A percentile compares a stretch with the other conserved stretches of the same genome.
These are phyloP conservation scores for Nasonia vitripennis DNA, from an alignment of 1,140 invertebrate genomes.

Conservation along the genomic window DNA sequence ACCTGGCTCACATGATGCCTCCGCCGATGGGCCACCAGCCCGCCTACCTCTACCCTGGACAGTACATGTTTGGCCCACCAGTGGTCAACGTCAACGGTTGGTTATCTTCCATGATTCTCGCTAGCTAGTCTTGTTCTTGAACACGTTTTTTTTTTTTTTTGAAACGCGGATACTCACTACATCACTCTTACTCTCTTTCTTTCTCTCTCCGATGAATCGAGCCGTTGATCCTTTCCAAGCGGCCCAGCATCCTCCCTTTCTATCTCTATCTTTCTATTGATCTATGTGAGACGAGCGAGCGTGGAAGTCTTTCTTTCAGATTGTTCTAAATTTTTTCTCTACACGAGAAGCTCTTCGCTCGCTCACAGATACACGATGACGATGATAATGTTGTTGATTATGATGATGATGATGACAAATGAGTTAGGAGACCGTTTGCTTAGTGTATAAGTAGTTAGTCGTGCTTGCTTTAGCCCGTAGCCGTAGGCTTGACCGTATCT, in stretches of 20 bases:
- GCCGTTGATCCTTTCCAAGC: background rate
- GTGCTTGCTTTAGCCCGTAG: slow-evolving; percentile 49
- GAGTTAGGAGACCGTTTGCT: background rate
- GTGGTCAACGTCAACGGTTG: slow-evolving; percentile 74
- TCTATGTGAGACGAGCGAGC: slow-evolving; percentile 1
- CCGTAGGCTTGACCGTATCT: slow-evolving; percentile 63
- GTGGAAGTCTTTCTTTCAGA: background rate
- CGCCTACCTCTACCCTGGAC: slow-evolving; percentile 73
- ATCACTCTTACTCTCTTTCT: slow-evolving; percentile 10
- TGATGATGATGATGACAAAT: background rate
- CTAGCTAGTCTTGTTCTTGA: background rate
- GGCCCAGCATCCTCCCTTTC: background rate
- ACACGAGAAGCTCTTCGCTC: background rate
- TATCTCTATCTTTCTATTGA: background rate
- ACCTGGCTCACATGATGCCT: slow-evolving; percentile 65
- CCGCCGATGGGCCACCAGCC: slow-evolving; percentile 61
- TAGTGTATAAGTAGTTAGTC: slow-evolving; percentile 35
- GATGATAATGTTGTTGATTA: background rate
- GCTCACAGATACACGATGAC: no score
- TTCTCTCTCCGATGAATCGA: background rate
- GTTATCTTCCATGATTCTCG: slow-evolving; percentile 48
- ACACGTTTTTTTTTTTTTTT: background rate
- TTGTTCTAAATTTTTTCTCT: background rate
- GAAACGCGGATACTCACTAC: background rate
- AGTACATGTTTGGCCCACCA: slow-evolving; percentile 74